phyloP scores from a whole-genome alignment of 2,797 vertebrate species.

The Phrynocephalus guinanensis region DNA sequence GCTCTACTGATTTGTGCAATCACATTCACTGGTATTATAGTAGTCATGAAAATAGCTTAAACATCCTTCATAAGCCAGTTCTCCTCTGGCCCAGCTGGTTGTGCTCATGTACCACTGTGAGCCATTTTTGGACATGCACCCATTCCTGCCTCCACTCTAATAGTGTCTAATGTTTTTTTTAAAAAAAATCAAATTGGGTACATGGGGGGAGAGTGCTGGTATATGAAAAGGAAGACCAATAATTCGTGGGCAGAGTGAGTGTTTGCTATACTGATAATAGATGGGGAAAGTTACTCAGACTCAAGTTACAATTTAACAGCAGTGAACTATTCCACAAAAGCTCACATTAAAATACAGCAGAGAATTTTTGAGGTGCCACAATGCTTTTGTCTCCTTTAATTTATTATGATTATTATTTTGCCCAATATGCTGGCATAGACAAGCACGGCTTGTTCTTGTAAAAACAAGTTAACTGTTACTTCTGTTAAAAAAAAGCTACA shows the following conservation, averaged over 20 bases:
- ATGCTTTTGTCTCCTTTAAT: too few relatives aligned
- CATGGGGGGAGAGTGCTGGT: background rate
- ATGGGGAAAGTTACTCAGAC: background rate
- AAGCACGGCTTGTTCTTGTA: too few relatives aligned
- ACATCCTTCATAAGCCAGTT: background rate
- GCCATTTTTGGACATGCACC: background rate
- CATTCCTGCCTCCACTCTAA: background rate
- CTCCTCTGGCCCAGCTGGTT: conserved; percentile 8
- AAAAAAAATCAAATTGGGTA: background rate
- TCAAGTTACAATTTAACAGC: too few relatives aligned
- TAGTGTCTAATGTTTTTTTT: background rate
- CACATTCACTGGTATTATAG: background rate
- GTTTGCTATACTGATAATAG: background rate
- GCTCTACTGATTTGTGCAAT: background rate
- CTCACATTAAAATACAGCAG: too few relatives aligned
- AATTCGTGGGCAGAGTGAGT: background rate
- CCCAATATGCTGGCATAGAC: too few relatives aligned
- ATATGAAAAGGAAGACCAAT: background rate
- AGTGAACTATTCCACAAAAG: too few relatives aligned
- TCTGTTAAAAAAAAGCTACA: too few relatives aligned
- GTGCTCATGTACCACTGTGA: conserved; percentile 15
- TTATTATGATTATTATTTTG: too few relatives aligned
- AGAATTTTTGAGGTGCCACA: too few relatives aligned
- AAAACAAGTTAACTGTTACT: too few relatives aligned
- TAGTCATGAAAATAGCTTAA: conserved; percentile 11